A percentile compares a stretch with the other conserved stretches of the same genome.
These are phyloP conservation scores for Nerophis lumbriciformis DNA, from an alignment of 2,113 vertebrate species.

Conservation along the genomic window DNA sequence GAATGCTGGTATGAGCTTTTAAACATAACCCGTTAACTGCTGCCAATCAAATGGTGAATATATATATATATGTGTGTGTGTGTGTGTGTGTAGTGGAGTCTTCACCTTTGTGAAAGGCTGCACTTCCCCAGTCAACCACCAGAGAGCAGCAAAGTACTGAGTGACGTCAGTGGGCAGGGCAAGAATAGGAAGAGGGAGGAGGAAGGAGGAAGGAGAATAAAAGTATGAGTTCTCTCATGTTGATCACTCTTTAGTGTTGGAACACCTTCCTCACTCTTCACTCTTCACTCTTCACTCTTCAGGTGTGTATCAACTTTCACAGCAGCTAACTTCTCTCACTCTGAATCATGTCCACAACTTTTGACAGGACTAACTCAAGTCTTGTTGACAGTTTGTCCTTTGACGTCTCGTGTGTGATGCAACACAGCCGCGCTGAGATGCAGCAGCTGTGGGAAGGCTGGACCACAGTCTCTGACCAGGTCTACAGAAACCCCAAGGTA, in stretches of 20 bases:
- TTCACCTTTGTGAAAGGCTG: too few relatives aligned
- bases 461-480: conserved; percentile 13
- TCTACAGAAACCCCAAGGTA: conserved; percentile 53
- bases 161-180: background rate
- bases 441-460: conserved; percentile 36
- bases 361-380: background rate
- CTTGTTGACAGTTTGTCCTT: background rate
- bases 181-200: conserved; percentile 11
- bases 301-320: conserved; percentile 13
- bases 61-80: too few relatives aligned
- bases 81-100: too few relatives aligned
- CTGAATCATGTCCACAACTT: background rate
- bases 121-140: conserved; percentile 3
- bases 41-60: too few relatives aligned
- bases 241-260: background rate
- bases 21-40: too few relatives aligned
- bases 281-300: background rate
- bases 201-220: background rate
- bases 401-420: conserved; percentile 18
- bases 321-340: background rate
- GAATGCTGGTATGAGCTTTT: too few relatives aligned
- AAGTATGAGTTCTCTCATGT: conserved; percentile 11
- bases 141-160: conserved; percentile 24
- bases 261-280: background rate
- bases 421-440: background rate